phyloP scores from a whole-genome alignment of 2,797 vertebrate genomes.

The Phrynocephalus guinanensis region DNA sequence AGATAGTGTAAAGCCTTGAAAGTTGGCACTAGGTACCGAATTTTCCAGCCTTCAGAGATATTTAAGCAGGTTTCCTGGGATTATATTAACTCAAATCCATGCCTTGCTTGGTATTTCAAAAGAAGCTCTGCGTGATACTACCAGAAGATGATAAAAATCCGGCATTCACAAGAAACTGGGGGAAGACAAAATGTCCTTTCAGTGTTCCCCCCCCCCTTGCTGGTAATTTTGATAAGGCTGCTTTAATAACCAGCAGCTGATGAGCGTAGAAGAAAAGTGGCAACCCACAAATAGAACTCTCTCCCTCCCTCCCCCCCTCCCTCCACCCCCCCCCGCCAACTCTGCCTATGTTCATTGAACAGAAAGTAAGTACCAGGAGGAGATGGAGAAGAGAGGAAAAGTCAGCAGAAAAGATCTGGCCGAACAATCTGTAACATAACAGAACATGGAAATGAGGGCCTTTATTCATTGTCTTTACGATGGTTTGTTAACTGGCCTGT shows the following conservation, averaged over 20 bases:
- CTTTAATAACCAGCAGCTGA: neutral
- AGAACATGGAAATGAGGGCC: neutral
- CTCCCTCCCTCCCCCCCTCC: neutral
- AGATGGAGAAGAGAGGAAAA: neutral
- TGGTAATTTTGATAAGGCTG: neutral
- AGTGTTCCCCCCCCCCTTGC: neutral
- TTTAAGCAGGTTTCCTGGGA: neutral
- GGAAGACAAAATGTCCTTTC: neutral
- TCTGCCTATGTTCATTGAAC: neutral
- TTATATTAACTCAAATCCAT: neutral
- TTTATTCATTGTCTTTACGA: neutral
- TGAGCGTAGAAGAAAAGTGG: neutral
- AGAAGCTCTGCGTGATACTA: neutral
- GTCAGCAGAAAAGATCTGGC: neutral
- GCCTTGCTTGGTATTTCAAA: neutral
- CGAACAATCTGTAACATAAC: constrained; percentile 8
- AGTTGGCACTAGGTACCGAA: neutral
- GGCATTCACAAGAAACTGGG: neutral
- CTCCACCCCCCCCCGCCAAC: neutral
- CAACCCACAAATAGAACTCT: neutral
- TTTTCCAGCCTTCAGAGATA: constrained; percentile 6
- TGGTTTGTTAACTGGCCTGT: neutral
- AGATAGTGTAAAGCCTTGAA: neutral
- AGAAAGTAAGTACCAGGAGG: constrained; percentile 12
- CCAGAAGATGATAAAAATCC: neutral